Conservation (phyloP, 2,113 vertebrate genomes). For the Halcyon senegalensis region DNA sequence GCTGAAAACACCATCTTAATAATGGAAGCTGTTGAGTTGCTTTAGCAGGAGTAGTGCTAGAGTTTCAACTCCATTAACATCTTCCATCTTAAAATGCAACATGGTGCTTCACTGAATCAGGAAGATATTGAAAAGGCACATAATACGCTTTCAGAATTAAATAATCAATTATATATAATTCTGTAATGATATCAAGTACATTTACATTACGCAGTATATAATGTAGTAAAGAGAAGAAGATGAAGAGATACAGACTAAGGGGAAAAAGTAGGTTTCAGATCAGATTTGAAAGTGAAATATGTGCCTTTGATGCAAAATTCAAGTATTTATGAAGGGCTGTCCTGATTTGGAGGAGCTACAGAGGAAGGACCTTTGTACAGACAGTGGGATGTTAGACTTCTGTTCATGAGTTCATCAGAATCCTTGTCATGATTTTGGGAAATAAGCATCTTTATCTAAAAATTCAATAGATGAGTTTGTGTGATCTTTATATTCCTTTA, state of each 20-base stretch:
- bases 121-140: background rate
- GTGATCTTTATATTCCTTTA: background rate
- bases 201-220: background rate
- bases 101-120: background rate
- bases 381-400: background rate
- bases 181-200: background rate
- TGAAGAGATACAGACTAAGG: background rate
- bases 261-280: background rate
- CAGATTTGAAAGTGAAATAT: background rate
- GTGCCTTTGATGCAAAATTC: background rate
- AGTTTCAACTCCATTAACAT: background rate
- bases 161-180: background rate
- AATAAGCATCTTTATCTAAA: background rate
- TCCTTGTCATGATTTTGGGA: background rate
- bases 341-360: background rate
- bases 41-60: background rate
- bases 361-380: background rate
- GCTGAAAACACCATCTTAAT: background rate
- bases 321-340: background rate
- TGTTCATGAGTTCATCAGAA: background rate
- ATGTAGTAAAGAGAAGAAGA: background rate
- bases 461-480: rapidly evolving
- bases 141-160: background rate
- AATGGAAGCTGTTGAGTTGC: background rate
- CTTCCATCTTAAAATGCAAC: background rate